Conservation (phyloP, 2,797 vertebrate species). For the Sardinella longiceps region DNA sequence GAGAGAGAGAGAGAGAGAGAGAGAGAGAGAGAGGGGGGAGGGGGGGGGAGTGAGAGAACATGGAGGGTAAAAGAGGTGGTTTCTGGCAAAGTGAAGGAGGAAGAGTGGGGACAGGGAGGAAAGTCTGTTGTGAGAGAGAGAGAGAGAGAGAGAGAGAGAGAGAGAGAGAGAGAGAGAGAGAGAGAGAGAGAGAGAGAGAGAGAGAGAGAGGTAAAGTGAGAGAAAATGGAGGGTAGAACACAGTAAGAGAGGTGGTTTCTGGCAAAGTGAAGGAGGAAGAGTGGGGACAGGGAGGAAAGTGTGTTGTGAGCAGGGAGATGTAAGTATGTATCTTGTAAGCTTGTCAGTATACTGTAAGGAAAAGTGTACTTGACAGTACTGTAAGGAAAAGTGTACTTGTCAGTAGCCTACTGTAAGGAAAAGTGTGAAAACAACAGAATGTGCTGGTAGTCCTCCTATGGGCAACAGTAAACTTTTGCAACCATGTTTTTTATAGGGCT, state of each 20-base stretch:
- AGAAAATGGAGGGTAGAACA: not conserved
- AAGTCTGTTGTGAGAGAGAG: no score
- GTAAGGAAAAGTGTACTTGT: not conserved
- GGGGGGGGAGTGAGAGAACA: not conserved
- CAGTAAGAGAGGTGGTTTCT: not conserved
- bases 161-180: constrained; percentile 8
- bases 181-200: constrained; percentile 14
- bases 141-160: no score
- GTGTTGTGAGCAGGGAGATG: no score
- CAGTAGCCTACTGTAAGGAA: not conserved
- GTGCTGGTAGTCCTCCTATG: not conserved
- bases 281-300: no score
- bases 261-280: not conserved
- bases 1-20: constrained; percentile 11
- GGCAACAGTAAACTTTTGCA: not conserved
- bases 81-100: not conserved
- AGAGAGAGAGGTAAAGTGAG: not conserved
- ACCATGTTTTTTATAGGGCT: not conserved
- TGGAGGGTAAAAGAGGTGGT: not conserved
- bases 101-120: not conserved
- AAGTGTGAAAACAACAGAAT: not conserved
- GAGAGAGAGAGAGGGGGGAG: constrained; percentile 22
- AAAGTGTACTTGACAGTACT: not conserved
- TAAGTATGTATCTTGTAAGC: no score
- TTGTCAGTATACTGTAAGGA: no score